Evolutionary conservation across 1,140 invertebrate species (phyloP), one percentile per base, ranked within the genome.

Genomic region (Lepidurus arcticus): DNA sequence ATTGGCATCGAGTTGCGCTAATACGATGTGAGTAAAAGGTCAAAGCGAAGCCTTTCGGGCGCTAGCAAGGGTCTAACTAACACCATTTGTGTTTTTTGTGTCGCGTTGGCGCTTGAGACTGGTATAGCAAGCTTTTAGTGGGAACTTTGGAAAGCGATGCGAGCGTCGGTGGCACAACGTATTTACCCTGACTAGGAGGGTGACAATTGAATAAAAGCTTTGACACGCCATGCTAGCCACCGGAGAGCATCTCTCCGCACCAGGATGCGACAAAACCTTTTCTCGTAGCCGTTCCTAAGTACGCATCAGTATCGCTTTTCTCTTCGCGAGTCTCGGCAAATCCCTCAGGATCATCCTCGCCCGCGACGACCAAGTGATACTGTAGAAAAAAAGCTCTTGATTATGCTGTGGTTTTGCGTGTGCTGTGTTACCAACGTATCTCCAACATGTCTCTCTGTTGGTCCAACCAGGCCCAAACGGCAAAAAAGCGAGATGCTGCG

Each of bases 171-270:
- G 53, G 53, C 53, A 65, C 8, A 65, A 16, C 13, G 53, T 65
- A 65, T 65, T 65, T 65, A 8, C 53, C 53, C 53, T 65, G 53
- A 13, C 53, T 65, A 21, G 8, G 53, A 65, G 53, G 53, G 53
- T 65, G 53, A 65, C 53, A 65, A 65, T 65, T 65, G 53, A 65
- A 65, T 65, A 65, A 65, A 65, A 65, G 53, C 53, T 65, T 65
- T 65, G 53, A 65, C 53, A 65, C 21, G 53, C 53, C 53, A 65
- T 65, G 53, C n/a, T 65, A 65, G 53, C 53, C 53, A 65, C 53
- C 53, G 53, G 53, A 65, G 53, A 65, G 53, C 21, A 9, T 65
- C 53, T 65, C 53, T 65, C 21, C n/a, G 53, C 53, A 65, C 53
- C 4, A 21, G 16, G 53, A 65, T 65, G 53, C 53, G 53, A 65